Evolutionary conservation across 2,888 invertebrate species (phyloP).

Genomic region (Apotomis betuletana): DNA sequence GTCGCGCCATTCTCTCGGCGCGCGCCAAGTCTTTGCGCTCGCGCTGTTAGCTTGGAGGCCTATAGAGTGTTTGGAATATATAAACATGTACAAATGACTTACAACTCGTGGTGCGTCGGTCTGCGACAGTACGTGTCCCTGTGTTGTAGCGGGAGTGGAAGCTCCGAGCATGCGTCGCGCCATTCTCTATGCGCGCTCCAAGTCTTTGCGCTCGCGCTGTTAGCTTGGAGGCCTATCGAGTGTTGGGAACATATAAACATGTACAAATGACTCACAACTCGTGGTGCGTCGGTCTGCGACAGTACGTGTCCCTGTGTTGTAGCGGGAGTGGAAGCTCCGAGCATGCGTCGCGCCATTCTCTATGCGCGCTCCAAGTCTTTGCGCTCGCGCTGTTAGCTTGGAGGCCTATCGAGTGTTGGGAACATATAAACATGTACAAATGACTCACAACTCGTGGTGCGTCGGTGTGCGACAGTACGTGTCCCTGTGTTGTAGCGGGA

Average conservation of each 20-base stretch:
- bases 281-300: conserved; percentile 45
- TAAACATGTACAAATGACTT: not conserved
- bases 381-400: conserved; percentile 47
- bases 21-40: conserved; percentile 57
- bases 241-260: not conserved
- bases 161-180: conserved; percentile 57
- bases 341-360: conserved; percentile 59
- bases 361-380: conserved; percentile 63
- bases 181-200: conserved; percentile 64
- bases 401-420: not conserved
- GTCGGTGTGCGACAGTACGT: conserved; percentile 30
- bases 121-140: conserved; percentile 34
- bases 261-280: conserved; percentile 21
- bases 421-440: not conserved
- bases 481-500: conserved; percentile 30
- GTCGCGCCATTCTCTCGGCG: conserved; percentile 64
- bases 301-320: conserved; percentile 33
- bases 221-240: not conserved
- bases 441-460: conserved; percentile 46
- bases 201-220: conserved; percentile 51
- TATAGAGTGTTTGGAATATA: too few species aligned
- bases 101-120: conserved; percentile 46
- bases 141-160: conserved; percentile 37
- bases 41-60: conserved; percentile 40
- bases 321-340: conserved; percentile 46